Percentiles rank a stretch among this genome's conserved stretches.
Conservation (phyloP, 2,888 invertebrate species). For the Graphium colonna region DNA sequence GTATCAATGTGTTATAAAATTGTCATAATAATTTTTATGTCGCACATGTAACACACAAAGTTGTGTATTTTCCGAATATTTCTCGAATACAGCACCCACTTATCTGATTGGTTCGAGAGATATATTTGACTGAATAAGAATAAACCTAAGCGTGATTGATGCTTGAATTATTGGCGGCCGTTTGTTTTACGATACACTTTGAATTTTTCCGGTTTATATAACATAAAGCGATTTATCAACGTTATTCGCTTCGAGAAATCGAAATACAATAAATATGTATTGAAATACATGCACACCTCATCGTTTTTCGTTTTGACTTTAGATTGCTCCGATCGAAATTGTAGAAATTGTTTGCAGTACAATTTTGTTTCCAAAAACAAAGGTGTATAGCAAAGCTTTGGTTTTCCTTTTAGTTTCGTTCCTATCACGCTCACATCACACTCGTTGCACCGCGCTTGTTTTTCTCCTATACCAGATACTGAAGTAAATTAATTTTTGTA, state of each 20-base stretch:
- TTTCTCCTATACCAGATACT: constrained; percentile 8
- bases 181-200: too few relatives aligned
- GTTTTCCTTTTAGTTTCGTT: constrained; percentile 17
- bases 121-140: too few relatives aligned
- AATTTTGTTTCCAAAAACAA: constrained; percentile 18
- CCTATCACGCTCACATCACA: constrained; percentile 14
- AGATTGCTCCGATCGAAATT: constrained; percentile 14
- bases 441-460: constrained; percentile 3
- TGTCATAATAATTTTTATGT: too few relatives aligned
- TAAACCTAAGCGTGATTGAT: too few relatives aligned
- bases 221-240: neutral
- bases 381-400: constrained; percentile 14
- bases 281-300: neutral
- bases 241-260: neutral
- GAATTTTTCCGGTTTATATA: too few relatives aligned
- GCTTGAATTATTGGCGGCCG: too few relatives aligned
- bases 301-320: constrained; percentile 7
- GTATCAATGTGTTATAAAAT: neutral
- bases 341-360: constrained; percentile 16
- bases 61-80: neutral
- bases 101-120: too few relatives aligned
- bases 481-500: constrained; percentile 27
- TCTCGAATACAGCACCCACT: too few relatives aligned
- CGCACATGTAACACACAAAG: too few relatives aligned
- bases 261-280: neutral